Percentiles rank a stretch among this genome's conserved stretches.
Conservation (phyloP, 2,797 vertebrate species). For the Pangasius sanitwongsei region DNA sequence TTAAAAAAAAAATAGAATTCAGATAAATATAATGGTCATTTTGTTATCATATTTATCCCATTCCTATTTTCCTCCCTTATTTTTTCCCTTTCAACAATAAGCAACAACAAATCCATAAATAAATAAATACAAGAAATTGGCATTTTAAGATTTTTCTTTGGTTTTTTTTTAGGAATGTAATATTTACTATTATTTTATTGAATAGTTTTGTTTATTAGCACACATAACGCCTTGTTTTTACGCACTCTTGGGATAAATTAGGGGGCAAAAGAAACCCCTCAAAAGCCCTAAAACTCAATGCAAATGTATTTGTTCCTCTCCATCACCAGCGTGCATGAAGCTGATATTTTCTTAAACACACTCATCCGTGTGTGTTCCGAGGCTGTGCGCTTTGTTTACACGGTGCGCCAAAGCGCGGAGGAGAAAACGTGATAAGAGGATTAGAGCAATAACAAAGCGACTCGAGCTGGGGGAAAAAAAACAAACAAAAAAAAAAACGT, state of each 20-base stretch:
- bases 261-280: neutral
- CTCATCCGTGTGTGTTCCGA: conserved; percentile 41
- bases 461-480: neutral
- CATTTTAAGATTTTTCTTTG: neutral
- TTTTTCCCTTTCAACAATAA: neutral
- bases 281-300: neutral
- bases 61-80: neutral
- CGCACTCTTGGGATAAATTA: neutral
- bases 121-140: neutral
- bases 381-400: conserved; percentile 62
- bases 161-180: neutral
- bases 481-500: neutral
- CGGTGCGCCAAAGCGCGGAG: conserved; percentile 39
- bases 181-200: neutral
- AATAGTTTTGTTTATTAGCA: neutral
- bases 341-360: conserved; percentile 38
- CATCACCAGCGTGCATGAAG: conserved; percentile 23
- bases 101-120: neutral
- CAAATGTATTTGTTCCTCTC: neutral
- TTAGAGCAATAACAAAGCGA: conserved; percentile 63
- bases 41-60: neutral
- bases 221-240: neutral
- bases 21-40: neutral
- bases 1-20: no score
- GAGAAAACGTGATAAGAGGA: conserved; percentile 64